A percentile compares a stretch with the other conserved stretches of the same genome.
These are phyloP conservation scores for Drosophila ananassae DNA, from an alignment of 1,140 invertebrate species.

Conservation along the genomic window DNA sequence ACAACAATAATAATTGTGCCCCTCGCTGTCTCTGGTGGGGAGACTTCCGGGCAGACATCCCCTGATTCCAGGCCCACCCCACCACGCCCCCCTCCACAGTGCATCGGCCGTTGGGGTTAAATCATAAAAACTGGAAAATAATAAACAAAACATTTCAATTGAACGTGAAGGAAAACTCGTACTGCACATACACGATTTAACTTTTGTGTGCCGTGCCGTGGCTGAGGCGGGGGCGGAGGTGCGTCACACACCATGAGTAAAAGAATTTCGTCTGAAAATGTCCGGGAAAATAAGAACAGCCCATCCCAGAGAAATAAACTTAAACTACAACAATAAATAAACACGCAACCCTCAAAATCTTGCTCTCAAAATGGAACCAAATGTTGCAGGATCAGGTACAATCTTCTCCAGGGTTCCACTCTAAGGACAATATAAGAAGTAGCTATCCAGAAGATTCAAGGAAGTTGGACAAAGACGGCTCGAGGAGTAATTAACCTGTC, in stretches of 20 bases:
- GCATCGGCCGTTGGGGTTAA: conserved; percentile 63
- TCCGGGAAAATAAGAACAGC: conserved; percentile 59
- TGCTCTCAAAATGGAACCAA: conserved; percentile 20
- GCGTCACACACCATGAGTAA: conserved; percentile 25
- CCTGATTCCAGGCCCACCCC: conserved; percentile 6
- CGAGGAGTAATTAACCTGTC: conserved; percentile 68
- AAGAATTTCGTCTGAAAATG: conserved; percentile 62
- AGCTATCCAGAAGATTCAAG: no score
- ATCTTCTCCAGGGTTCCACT: no score
- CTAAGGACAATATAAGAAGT: no score
- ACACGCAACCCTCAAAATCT: conserved; percentile 14
- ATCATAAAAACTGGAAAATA: conserved; percentile 80
- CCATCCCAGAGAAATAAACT: conserved; percentile 18
- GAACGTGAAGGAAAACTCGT: conserved; percentile 81
- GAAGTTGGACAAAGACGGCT: background rate
- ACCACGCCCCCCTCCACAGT: background rate
- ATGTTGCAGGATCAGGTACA: conserved; percentile 17
- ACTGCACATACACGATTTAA: conserved; percentile 70
- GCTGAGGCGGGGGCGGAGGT: background rate
- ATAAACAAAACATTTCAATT: conserved; percentile 80
- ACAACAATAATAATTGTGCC: conserved; percentile 54
- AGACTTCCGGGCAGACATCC: conserved; percentile 71
- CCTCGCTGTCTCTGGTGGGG: conserved; percentile 46
- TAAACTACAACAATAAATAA: conserved; percentile 46
- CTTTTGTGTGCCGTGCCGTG: conserved; percentile 30